Evolutionary conservation across 2,113 vertebrate species (phyloP), one percentile per base, ranked within the genome.

Genomic region (Nymphicus hollandicus): DNA sequence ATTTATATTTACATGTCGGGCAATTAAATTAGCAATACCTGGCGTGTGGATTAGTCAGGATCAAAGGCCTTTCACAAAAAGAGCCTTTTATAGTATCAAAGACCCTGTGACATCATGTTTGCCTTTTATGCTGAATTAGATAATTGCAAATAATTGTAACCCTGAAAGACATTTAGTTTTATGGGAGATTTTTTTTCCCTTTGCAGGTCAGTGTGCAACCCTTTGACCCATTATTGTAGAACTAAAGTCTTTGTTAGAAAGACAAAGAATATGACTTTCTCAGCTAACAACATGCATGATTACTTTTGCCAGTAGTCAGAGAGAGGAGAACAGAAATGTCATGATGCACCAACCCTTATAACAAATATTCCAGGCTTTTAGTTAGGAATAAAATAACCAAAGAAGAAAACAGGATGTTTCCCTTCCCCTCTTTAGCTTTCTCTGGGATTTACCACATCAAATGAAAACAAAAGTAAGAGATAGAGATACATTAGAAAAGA

Each of bases 1-100:
- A 95, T 96, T 96, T 94, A 89, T 97, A 96, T 97, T 97, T 97
- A 96, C 91, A 92, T 94, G 95, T 87, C 55, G 95, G 76, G 66
- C 92, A 94, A 97, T 98, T 97, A 97, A 98, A 94, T 87, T 80
- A 93, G 92, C 69, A 95, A 85, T 95, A 97, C 92, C 80, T 97
- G 96, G 70, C 3, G 25, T 92, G 89, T 74, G 88, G 89, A 97
- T 96, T 91, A 96, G 92, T 39, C 46, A 39, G 83, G 93, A 95
- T 96, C 84, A 96, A 95, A 97, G 86, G 72, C 27, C 70, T 91
- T 96, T 88, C 49, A 95, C 49, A 63, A 60, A 93, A 95, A 80
- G 80, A 93, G 65, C 31, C 85, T 93, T 96, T 95, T 94, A 88
- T 93, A 76, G 93, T 92, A 93, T 89, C 91, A 96, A 95, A 96